These are phyloP conservation scores for Chaenogobius annularis DNA, from an alignment of 2,113 vertebrate species.

Conservation along the genomic window DNA sequence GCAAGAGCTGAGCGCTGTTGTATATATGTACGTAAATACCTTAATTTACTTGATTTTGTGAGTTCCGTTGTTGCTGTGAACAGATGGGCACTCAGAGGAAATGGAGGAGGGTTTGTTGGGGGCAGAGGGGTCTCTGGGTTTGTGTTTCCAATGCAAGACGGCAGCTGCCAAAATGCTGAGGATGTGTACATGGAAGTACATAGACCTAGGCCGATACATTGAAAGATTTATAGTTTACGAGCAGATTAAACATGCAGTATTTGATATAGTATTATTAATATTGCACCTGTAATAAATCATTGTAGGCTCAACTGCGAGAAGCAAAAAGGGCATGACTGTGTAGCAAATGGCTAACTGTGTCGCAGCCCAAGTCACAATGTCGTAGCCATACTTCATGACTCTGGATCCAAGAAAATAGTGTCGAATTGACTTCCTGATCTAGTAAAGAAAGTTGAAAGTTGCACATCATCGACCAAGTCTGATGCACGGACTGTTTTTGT, in stretches of 20 bases:
- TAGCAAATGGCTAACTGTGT: slow-evolving; percentile 80
- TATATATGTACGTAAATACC: neutral
- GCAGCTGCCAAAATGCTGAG: slow-evolving; percentile 85
- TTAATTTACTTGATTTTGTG: slow-evolving; percentile 67
- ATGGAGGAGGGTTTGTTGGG: slow-evolving; percentile 19
- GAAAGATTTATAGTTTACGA: slow-evolving; percentile 12
- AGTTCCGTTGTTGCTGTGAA: slow-evolving; percentile 73
- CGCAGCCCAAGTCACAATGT: slow-evolving; percentile 75
- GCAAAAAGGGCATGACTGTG: slow-evolving; percentile 80
- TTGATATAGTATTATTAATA: neutral
- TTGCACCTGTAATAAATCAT: slow-evolving; percentile 75
- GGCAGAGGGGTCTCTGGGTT: slow-evolving; percentile 45
- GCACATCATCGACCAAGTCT: neutral
- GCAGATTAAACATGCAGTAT: neutral
- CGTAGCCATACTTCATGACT: slow-evolving; percentile 69
- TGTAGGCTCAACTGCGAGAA: slow-evolving; percentile 72
- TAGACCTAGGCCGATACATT: slow-evolving; percentile 77
- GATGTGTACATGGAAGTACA: slow-evolving; percentile 93
- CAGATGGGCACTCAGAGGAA: slow-evolving; percentile 46
- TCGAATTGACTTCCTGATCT: slow-evolving; percentile 74
- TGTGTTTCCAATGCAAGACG: slow-evolving; percentile 70
- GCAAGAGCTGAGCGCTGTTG: slow-evolving; percentile 8
- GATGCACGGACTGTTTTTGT: neutral
- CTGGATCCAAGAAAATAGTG: slow-evolving; percentile 65
- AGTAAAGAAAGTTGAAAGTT: neutral